Percentiles rank a stretch among this genome's conserved stretches.
Evolutionary conservation across 2,888 invertebrate species (phyloP).

Genomic region (Caprella mutica): DNA sequence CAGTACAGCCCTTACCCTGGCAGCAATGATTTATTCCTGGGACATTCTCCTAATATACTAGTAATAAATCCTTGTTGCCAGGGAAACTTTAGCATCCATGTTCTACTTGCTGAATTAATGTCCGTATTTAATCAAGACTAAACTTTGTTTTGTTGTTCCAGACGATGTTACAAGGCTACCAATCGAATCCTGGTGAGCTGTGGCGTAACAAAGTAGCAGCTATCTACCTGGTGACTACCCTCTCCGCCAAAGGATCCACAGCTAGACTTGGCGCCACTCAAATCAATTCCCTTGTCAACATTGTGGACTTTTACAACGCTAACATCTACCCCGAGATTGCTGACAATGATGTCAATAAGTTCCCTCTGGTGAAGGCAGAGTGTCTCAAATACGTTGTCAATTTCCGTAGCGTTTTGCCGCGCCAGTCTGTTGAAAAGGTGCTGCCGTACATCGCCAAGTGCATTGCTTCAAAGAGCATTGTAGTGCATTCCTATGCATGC

Average conservation of each 20-base stretch:
- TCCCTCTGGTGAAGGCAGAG: conserved; percentile 89
- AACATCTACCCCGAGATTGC: conserved; percentile 79
- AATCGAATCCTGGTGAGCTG: conserved; percentile 58
- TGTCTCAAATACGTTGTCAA: conserved; percentile 93
- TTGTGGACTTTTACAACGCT: conserved; percentile 74
- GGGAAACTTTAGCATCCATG: too few relatives aligned
- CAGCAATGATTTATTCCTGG: too few relatives aligned
- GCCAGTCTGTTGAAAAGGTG: conserved; percentile 59
- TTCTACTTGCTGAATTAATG: too few relatives aligned
- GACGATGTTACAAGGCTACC: conserved; percentile 67
- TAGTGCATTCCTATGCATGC: conserved; percentile 91
- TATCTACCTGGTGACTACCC: conserved; percentile 86
- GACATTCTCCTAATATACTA: too few relatives aligned
- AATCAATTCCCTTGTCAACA: conserved; percentile 75
- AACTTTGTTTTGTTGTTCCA: too few relatives aligned
- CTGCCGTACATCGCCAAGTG: conserved; percentile 69
- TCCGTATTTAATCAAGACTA: too few relatives aligned
- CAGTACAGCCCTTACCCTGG: too few relatives aligned
- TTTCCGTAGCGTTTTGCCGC: conserved; percentile 78
- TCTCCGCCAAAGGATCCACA: conserved; percentile 80
- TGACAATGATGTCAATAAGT: conserved; percentile 55
- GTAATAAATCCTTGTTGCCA: too few relatives aligned
- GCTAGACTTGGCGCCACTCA: conserved; percentile 83
- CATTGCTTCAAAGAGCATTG: conserved; percentile 64
- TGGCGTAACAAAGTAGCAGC: conserved; percentile 96